Base-by-base conservation (phyloP, 2,797 vertebrate genomes). In the Eurystomus glaucurus region DNA sequence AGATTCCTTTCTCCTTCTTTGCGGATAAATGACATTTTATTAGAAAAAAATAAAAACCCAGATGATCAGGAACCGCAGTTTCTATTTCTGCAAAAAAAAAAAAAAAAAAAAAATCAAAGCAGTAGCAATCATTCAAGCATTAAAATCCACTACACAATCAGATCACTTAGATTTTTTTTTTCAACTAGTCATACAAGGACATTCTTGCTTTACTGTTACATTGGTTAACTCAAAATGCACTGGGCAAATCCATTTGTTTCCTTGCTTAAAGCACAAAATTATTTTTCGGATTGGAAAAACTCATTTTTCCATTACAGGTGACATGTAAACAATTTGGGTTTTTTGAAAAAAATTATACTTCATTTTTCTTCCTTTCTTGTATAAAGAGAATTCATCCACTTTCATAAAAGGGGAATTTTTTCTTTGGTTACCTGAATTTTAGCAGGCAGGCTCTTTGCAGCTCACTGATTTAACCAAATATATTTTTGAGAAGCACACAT, bases 141-240 rank as follows among this genome's bases (percentile, higher is more conserved):
- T 90, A 88, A 83, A 88, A 92, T 90, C 68, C 52, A 94, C 81
- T 86, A 87, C 91, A 79, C n/a, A 85, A 45, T 93, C 57, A 85
- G 54, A 84, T 50, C n/a, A 72, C 46, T 85, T 88, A 39, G 15
- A 69, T 76, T 22, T 57, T 95, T 22, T 95, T 88, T 88, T 92
- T 79, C 50, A 87, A 0, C 54, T 51, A 79, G 43, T 28, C 54
- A 33, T 76, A 54, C 50, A 90, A 84, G 50, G 70, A 66, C 39
- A 39, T 85, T 87, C 9, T 10, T 92, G 28, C 62, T 88, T 84
- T 81, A 37, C 46, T 77, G 13, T 83, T 88, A 48, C 19, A 46
- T 15, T 58, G n/a, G 15, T 92, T 92, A 81, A 87, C 61, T 68
- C 61, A 71, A 84, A 85, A 81, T 64, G 5, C 19, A 14, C 74